Evolutionary conservation across 2,888 invertebrate species (phyloP).

Genomic region (Agrochola lychnidis): DNA sequence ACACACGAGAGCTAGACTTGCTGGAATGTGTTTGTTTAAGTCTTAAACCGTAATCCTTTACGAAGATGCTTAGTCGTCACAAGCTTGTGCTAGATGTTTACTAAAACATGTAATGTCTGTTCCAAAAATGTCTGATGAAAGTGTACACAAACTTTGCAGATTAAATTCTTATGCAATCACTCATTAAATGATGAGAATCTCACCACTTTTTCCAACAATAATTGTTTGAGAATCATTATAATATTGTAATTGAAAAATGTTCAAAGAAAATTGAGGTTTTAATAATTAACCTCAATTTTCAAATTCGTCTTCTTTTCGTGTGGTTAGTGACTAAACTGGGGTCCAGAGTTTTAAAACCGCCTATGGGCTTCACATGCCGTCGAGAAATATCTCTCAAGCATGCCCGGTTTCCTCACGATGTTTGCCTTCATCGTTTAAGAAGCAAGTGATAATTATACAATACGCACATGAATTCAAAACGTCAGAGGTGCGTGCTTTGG

Average conservation of each 20-base stretch:
- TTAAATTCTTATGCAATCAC: not conserved
- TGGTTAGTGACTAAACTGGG: no score
- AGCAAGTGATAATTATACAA: no score
- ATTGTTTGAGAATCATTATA: not conserved
- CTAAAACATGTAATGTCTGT: not conserved
- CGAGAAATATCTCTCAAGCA: no score
- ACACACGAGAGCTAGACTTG: constrained; percentile 1
- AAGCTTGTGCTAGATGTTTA: not conserved
- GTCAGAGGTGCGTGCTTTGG: no score
- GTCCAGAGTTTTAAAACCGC: no score
- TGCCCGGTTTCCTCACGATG: no score
- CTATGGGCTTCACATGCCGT: no score
- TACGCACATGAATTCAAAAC: no score
- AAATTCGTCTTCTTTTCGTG: no score
- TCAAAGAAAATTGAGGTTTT: not conserved
- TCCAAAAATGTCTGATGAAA: not conserved
- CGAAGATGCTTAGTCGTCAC: not conserved
- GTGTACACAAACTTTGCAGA: not conserved
- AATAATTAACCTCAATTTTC: no score
- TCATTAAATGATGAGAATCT: no score
- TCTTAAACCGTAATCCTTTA: constrained; percentile 12
- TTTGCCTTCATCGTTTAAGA: no score
- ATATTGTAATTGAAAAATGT: not conserved
- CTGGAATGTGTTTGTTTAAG: constrained; percentile 27
- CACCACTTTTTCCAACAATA: not conserved